These are phyloP conservation scores for Ctenopoma kingsleyae DNA, from an alignment of 2,797 vertebrate species.

Conservation along the genomic window DNA sequence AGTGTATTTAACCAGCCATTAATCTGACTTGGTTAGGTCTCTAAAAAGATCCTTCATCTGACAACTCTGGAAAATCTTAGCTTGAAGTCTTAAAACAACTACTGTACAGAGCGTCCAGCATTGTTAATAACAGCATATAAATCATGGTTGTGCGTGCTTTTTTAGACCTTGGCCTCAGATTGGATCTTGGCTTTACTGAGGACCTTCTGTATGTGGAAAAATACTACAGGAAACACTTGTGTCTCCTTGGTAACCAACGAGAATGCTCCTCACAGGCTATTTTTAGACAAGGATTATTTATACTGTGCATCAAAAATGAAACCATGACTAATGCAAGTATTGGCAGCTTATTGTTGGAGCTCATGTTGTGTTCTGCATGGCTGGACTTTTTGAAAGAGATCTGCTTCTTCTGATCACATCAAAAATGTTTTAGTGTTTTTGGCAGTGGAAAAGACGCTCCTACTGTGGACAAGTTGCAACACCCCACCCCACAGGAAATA, in stretches of 20 bases:
- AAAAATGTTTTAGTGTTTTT: slow-evolving; percentile 19
- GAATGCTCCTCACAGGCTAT: slow-evolving; percentile 14
- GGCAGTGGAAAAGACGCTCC: slow-evolving; percentile 22
- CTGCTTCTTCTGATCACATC: slow-evolving; percentile 11
- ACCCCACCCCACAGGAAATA: slow-evolving; percentile 20
- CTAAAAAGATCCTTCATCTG: slow-evolving; percentile 31
- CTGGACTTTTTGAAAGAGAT: slow-evolving; percentile 1
- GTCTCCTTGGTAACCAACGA: slow-evolving; percentile 14
- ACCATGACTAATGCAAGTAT: neutral
- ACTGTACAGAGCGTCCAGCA: neutral
- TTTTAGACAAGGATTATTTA: slow-evolving; percentile 31
- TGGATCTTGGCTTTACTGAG: slow-evolving; percentile 34
- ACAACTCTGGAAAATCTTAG: slow-evolving; percentile 29
- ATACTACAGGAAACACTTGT: slow-evolving; percentile 28
- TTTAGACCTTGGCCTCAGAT: slow-evolving; percentile 20
- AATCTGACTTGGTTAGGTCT: slow-evolving; percentile 29
- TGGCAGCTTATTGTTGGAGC: slow-evolving; percentile 27
- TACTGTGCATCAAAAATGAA: slow-evolving; percentile 20
- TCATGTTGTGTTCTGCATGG: neutral
- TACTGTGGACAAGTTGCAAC: slow-evolving; percentile 24
- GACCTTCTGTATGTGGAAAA: slow-evolving; percentile 1
- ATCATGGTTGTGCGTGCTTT: slow-evolving; percentile 23
- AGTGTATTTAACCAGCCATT: slow-evolving; percentile 43
- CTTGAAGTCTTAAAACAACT: slow-evolving; percentile 13
- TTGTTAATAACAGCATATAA: slow-evolving; percentile 21